Percentiles rank a stretch among this genome's conserved stretches.
Evolutionary conservation across 2,113 vertebrate genomes (phyloP).

Genomic region (Fulica atra): DNA sequence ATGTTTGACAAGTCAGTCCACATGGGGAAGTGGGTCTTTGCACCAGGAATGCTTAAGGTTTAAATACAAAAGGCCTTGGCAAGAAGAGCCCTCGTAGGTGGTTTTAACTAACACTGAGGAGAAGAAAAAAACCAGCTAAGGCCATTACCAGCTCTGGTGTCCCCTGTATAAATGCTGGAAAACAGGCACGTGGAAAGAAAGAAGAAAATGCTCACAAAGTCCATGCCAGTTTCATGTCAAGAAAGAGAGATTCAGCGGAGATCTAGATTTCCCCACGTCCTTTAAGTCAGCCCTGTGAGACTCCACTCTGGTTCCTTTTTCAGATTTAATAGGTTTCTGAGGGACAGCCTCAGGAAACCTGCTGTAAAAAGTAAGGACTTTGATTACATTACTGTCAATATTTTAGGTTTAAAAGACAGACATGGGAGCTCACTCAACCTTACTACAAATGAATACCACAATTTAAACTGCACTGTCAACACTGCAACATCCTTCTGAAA

Average conservation of each 20-base stretch:
- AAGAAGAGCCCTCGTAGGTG: background rate
- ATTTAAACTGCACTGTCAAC: conserved; percentile 13
- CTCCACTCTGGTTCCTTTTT: background rate
- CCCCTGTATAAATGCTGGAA: background rate
- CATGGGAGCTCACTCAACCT: background rate
- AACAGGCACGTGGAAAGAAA: background rate
- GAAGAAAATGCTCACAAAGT: background rate
- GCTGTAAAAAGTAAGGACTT: conserved; percentile 16
- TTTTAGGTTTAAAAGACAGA: conserved; percentile 47
- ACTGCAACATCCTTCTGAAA: background rate
- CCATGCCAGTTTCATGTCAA: background rate
- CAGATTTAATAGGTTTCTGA: conserved; percentile 62
- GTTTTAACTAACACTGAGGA: background rate
- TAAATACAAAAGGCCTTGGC: background rate
- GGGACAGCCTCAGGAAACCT: conserved; percentile 22
- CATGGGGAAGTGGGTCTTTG: background rate
- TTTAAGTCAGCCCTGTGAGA: background rate
- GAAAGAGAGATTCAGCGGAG: background rate
- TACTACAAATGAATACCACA: background rate
- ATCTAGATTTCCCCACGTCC: background rate
- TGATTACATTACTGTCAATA: conserved; percentile 49
- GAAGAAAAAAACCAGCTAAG: background rate
- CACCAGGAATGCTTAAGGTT: background rate
- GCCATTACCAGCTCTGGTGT: background rate
- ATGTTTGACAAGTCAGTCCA: background rate